Base-by-base conservation (phyloP, 2,113 vertebrate species). In the Rhinolophus sinicus region DNA sequence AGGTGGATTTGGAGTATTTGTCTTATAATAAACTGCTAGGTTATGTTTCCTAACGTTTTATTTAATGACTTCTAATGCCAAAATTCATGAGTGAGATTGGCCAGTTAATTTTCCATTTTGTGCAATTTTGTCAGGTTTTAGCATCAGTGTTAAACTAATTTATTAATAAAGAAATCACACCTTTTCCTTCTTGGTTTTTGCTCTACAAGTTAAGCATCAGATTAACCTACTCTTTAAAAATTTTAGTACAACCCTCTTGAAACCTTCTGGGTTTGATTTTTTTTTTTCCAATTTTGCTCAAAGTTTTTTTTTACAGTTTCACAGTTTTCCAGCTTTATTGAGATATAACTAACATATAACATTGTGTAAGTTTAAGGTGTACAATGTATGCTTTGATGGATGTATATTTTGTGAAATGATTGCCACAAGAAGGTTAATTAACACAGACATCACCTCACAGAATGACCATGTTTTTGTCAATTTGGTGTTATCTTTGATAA, bases 11-110 rank as follows among this genome's bases (percentile, higher is more conserved):
- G 30, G 13, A 89, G 24, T 60, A 77, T 40, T 64, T 65, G 16
- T 75, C 38, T 73, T 62, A 89, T 82, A 96, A 82, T 33, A 5
- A 95, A 80, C 47, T 93, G 18, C 62, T 70, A 78, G 54, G 21
- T 50, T 69, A 15, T 52, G 9, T 50, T 73, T 73, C 38, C 30
- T 83, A 83, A 58, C 58, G 56, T 67, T 60, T 64, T 73, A 64
- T 62, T 88, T 65, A 50, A 72, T 70, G 58, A 64, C 18, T 72
- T 76, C 28, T 38, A 60, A 89, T 60, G 38, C 13, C 30, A 50
- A n/a, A n/a, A 56, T 81, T 93, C 62, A 60, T 60, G 21, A 92
- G 3, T 38, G 16, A 65, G 38, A 52, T 3, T 76, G 19, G 56
- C 50, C 58, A 80, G 62, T 3, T 67, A 54, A 70, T 76, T 40